phyloP scores from a whole-genome alignment of 2,888 invertebrate species.

The Syrphus vitripennis region DNA sequence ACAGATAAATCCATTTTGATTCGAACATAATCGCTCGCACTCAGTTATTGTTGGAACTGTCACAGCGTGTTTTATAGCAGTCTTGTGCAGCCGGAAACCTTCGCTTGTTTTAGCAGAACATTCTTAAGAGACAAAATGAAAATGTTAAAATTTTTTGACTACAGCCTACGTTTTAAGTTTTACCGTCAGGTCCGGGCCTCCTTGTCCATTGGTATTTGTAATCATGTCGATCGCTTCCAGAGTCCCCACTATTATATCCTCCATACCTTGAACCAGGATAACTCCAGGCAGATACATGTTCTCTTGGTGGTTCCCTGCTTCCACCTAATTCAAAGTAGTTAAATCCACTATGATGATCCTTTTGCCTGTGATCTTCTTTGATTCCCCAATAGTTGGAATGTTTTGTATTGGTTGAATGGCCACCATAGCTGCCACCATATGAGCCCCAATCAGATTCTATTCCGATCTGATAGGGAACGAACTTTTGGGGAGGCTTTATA shows the following conservation, averaged over 20 bases:
- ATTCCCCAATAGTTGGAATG: slow-evolving; percentile 83
- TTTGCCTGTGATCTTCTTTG: slow-evolving; percentile 78
- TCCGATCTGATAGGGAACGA: slow-evolving; percentile 83
- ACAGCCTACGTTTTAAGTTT: not conserved
- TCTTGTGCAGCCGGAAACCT: slow-evolving; percentile 88
- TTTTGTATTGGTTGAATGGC: slow-evolving; percentile 78
- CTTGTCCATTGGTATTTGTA: slow-evolving; percentile 80
- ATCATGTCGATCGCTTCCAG: slow-evolving; percentile 76
- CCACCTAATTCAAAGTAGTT: slow-evolving; percentile 81
- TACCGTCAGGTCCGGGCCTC: slow-evolving; percentile 81
- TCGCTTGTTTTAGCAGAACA: slow-evolving; percentile 89
- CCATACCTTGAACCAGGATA: slow-evolving; percentile 81
- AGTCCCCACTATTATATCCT: slow-evolving; percentile 67
- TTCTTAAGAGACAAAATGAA: slow-evolving; percentile 81
- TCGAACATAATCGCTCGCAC: slow-evolving; percentile 89
- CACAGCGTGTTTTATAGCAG: slow-evolving; percentile 85
- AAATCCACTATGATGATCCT: slow-evolving; percentile 78
- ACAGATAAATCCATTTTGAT: slow-evolving; percentile 87
- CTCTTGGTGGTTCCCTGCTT: slow-evolving; percentile 76
- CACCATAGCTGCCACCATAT: slow-evolving; percentile 85
- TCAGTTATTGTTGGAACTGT: slow-evolving; percentile 87
- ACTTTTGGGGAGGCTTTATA: slow-evolving; percentile 78
- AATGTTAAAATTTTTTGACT: not conserved
- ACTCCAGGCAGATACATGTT: slow-evolving; percentile 81
- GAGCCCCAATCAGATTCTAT: slow-evolving; percentile 83